Percentiles rank a stretch among this genome's conserved stretches.
These are phyloP conservation scores for Chaenocephalus aceratus DNA, from an alignment of 2,113 vertebrate species.

Conservation along the genomic window DNA sequence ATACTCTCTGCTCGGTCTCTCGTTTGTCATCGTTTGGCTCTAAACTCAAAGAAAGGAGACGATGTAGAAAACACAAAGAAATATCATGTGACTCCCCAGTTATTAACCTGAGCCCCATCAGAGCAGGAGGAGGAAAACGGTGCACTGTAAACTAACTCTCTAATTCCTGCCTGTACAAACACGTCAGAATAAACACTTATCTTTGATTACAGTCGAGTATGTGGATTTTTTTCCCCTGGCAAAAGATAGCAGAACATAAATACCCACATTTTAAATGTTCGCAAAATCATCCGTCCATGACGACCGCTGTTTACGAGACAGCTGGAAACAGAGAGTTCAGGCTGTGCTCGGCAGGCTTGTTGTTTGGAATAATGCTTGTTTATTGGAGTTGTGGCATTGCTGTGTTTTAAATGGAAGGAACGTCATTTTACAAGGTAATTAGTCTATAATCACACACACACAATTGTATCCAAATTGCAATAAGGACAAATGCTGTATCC, in stretches of 20 bases:
- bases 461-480: too few relatives aligned
- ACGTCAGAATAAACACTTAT: conserved; percentile 69
- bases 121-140: conserved; percentile 6
- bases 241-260: conserved; percentile 70
- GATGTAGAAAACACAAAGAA: not conserved
- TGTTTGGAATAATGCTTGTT: conserved; percentile 72
- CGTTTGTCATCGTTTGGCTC: conserved; percentile 56
- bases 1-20: conserved; percentile 59
- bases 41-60: conserved; percentile 50
- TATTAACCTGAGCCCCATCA: conserved; percentile 44
- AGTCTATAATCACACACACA: too few relatives aligned
- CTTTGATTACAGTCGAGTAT: conserved; percentile 45
- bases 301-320: conserved; percentile 70
- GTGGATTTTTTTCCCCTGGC: conserved; percentile 29
- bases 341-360: conserved; percentile 51
- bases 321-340: conserved; percentile 62
- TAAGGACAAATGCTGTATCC: too few relatives aligned
- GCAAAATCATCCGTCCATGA: conserved; percentile 56
- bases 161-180: conserved; percentile 61
- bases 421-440: conserved; percentile 78
- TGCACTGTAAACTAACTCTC: conserved; percentile 52
- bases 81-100: conserved; percentile 10
- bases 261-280: conserved; percentile 46
- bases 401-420: conserved; percentile 76
- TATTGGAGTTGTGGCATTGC: conserved; percentile 75